Evolutionary conservation across 2,888 invertebrate species (phyloP), one percentile per base, ranked within the genome.

Genomic region (Arctia plantaginis): DNA sequence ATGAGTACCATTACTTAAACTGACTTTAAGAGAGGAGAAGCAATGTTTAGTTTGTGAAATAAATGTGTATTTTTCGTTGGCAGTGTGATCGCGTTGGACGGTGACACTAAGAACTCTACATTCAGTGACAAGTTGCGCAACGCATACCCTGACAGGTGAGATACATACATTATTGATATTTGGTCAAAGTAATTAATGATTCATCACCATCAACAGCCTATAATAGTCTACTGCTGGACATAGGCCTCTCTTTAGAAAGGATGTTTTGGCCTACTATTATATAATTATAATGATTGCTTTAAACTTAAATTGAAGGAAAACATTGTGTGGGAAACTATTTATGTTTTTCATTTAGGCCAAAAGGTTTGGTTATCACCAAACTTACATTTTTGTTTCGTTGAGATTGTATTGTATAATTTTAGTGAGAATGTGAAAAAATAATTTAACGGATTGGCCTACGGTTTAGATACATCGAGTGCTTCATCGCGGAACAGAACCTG

Each of bases 81-180:
- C 80, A 97, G 99, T 76, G 99, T 99, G 33, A 97, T 99, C 86
- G 99, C 99, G 70, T 93, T 99, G 86, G 99, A 99, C 91, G 99
- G 99, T 39, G 99, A 99, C 93, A 99, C 99, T 83, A 99, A 99
- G 95, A 99, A 99, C 94, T 99, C 99, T 0, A 99, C 99, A 0
- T 99, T 97, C 95, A 98, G 99, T 27, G 99, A 99, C 86, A 99
- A 98, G 90, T 97, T 99, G 80, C 98, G 98, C 91, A 97, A 97
- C 84, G 97, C 94, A 0, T 96, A 96, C 89, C 97, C 97, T 0
- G 96, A 97, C 84, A 96, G 97, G 95, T 95, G 73, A 84, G 77
- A 59, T 69, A 33, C 12, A 12, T 71, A 51, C n/a, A 64, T 64
- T 7, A 51, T 20, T 20, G 2, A 35, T 6, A 35, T 35, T 35